Percentiles rank a stretch among this genome's conserved stretches.
These are phyloP conservation scores for Linnaemya vulpina DNA, from an alignment of 2,888 invertebrate species.

Conservation along the genomic window DNA sequence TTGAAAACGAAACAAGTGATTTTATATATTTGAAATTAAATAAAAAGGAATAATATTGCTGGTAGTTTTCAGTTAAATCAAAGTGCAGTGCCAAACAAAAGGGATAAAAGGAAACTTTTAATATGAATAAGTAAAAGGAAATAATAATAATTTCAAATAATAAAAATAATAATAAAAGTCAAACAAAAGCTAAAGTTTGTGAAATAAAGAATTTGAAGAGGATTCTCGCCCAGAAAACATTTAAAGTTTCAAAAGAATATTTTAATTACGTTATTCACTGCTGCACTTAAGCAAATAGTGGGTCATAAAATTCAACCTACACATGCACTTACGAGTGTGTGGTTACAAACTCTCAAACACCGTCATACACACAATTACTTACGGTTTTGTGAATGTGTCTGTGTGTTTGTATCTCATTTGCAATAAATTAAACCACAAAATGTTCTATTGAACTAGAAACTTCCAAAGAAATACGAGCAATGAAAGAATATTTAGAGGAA, in stretches of 20 bases:
- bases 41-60: neutral
- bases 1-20: neutral
- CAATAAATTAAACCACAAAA: conserved; percentile 66
- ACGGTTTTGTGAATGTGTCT: neutral
- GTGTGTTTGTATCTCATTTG: neutral
- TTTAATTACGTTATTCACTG: conserved; percentile 11
- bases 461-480: conserved; percentile 24
- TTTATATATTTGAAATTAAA: conserved; percentile 4
- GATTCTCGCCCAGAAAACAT: no score
- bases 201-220: neutral
- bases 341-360: neutral
- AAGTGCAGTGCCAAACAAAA: neutral
- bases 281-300: conserved; percentile 9
- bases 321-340: neutral
- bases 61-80: neutral
- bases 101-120: neutral
- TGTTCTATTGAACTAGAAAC: conserved; percentile 69
- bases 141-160: neutral
- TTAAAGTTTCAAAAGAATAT: neutral
- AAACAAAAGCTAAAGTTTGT: neutral
- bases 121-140: neutral
- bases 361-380: neutral
- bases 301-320: conserved; percentile 8
- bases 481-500: neutral
- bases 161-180: neutral